Percentiles rank a stretch among this genome's conserved stretches.
Conservation (phyloP, 2,888 invertebrate genomes). For the Rhamnusium bicolor region DNA sequence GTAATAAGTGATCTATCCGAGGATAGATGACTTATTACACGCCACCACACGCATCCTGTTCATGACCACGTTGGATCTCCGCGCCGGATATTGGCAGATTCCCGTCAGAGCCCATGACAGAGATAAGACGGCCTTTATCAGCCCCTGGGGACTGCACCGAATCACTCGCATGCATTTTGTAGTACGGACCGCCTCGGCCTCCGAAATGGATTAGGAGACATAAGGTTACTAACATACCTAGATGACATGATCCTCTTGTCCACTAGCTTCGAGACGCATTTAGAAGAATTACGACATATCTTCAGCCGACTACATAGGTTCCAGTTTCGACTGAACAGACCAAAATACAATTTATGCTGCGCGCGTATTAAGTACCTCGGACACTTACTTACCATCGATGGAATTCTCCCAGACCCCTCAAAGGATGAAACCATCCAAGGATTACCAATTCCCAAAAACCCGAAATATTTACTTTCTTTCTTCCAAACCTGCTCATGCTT, state of each 20-base stretch:
- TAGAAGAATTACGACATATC: neutral
- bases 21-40: neutral
- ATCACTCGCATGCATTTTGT: neutral
- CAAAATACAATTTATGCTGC: neutral
- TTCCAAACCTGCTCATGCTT: neutral
- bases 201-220: neutral
- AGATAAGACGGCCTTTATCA: neutral
- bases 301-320: neutral
- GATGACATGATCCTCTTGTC: slow-evolving; percentile 10
- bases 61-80: slow-evolving; percentile 6
- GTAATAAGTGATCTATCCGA: too few species aligned
- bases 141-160: neutral
- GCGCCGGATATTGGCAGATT: neutral
- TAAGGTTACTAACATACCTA: neutral
- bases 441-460: neutral
- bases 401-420: slow-evolving; percentile 4
- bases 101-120: neutral
- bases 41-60: neutral
- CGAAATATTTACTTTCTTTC: neutral
- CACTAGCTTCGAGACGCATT: neutral
- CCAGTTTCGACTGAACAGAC: neutral
- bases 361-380: neutral
- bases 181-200: neutral
- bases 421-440: neutral
- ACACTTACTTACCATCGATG: neutral